A percentile compares a stretch with the other conserved stretches of the same genome.
These are phyloP conservation scores for Sternarchorhynchus goeldii DNA, from an alignment of 2,797 vertebrate genomes.

Conservation along the genomic window DNA sequence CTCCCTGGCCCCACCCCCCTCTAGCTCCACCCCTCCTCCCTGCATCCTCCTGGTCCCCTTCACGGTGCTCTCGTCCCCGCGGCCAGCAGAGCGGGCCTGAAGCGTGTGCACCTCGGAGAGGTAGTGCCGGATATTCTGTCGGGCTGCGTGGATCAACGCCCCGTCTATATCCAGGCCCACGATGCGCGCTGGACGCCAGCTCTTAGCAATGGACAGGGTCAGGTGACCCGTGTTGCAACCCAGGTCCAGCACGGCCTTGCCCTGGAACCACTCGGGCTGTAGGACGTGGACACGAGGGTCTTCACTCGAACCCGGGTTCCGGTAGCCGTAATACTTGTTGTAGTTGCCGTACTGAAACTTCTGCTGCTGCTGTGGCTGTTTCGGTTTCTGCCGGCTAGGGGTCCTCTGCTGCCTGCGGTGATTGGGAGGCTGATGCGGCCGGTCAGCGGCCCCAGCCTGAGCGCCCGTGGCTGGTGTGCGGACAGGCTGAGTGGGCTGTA, in stretches of 20 bases:
- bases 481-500: slow-evolving; percentile 60
- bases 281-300: slow-evolving; percentile 80
- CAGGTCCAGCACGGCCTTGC: slow-evolving; percentile 86
- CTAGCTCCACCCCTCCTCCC: slow-evolving; percentile 1
- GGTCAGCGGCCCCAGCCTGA: slow-evolving; percentile 38
- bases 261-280: slow-evolving; percentile 86
- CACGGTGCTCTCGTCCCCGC: slow-evolving; percentile 48
- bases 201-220: slow-evolving; percentile 88
- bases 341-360: slow-evolving; percentile 96
- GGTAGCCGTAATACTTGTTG: slow-evolving; percentile 93
- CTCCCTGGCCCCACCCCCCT: neutral
- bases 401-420: slow-evolving; percentile 45
- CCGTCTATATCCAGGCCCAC: slow-evolving; percentile 89
- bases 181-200: slow-evolving; percentile 79
- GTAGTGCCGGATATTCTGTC: slow-evolving; percentile 92
- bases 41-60: slow-evolving; percentile 37
- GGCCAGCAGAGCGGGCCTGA: slow-evolving; percentile 64
- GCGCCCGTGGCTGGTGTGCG: slow-evolving; percentile 62
- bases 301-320: slow-evolving; percentile 84
- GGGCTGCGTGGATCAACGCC: slow-evolving; percentile 81
- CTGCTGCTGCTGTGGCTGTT: slow-evolving; percentile 60
- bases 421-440: slow-evolving; percentile 60
- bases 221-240: slow-evolving; percentile 92
- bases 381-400: slow-evolving; percentile 24
- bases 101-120: slow-evolving; percentile 80